Evolutionary conservation across 2,888 invertebrate genomes (phyloP).

Genomic region (Micoletzkya japonica): DNA sequence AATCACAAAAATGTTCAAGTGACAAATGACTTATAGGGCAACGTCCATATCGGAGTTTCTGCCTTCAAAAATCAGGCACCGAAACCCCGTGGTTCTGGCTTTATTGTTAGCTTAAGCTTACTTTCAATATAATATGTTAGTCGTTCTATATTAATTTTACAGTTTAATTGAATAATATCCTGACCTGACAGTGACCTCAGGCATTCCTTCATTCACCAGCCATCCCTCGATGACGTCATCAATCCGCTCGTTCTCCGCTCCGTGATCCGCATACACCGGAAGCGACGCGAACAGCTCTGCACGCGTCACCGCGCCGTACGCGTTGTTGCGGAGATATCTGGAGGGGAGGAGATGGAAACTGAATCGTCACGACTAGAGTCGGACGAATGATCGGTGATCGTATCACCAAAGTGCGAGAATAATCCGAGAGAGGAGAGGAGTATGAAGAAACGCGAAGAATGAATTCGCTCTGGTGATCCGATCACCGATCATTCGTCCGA

Average conservation of each 20-base stretch:
- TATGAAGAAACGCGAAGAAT: background rate
- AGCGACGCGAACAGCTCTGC: conserved; percentile 52
- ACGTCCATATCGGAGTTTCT: no score
- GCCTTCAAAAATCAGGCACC: no score
- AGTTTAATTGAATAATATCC: no score
- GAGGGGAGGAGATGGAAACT: background rate
- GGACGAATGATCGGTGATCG: background rate
- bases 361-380: background rate
- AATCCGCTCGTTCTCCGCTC: conserved; percentile 52
- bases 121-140: no score
- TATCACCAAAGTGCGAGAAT: background rate
- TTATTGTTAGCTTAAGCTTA: no score
- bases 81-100: no score
- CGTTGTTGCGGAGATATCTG: conserved; percentile 48
- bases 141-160: background rate
- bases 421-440: background rate
- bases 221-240: conserved; percentile 56
- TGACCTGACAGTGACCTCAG: conserved; percentile 52
- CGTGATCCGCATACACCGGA: conserved; percentile 57
- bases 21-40: no score
- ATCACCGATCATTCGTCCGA: no score
- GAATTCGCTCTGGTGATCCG: background rate
- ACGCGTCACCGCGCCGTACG: conserved; percentile 53
- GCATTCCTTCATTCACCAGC: conserved; percentile 60
- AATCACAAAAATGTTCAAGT: no score